A percentile compares a stretch with the other conserved stretches of the same genome.
Conservation (phyloP, 2,888 invertebrate species). For the Drosophila subsilvestris region DNA sequence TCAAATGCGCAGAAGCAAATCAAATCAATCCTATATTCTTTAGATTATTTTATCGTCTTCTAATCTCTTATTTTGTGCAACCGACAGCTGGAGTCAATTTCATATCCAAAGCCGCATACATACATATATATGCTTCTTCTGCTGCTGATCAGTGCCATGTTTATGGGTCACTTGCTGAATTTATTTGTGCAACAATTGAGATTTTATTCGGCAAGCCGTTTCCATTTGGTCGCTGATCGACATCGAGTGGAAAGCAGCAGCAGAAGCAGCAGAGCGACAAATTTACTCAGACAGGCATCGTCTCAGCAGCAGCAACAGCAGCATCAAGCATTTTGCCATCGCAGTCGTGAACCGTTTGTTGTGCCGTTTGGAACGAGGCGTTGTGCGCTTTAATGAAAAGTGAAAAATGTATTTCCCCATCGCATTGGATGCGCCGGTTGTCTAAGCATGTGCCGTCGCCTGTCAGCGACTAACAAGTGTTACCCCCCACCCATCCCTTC, state of each 20-base stretch:
- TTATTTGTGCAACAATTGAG: conserved; percentile 40
- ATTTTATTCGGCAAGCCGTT: conserved; percentile 12
- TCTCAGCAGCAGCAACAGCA: conserved; percentile 13
- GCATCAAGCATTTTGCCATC: conserved; percentile 2
- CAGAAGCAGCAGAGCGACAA: conserved; percentile 57
- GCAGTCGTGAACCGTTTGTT: conserved; percentile 71
- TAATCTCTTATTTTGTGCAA: too few species aligned
- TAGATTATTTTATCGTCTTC: too few species aligned
- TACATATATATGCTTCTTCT: background rate
- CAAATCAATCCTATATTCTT: too few species aligned
- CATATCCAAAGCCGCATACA: too few species aligned
- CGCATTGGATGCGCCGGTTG: conserved; percentile 59
- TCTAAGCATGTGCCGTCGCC: conserved; percentile 48
- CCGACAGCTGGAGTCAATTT: too few species aligned
- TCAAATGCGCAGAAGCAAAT: too few species aligned
- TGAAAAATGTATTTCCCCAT: conserved; percentile 44
- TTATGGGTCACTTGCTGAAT: conserved; percentile 31
- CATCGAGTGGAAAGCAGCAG: conserved; percentile 30
- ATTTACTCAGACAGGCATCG: conserved; percentile 42
- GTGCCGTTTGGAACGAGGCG: conserved; percentile 68
- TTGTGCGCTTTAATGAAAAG: conserved; percentile 42
- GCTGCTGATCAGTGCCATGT: conserved; percentile 16
- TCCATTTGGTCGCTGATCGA: conserved; percentile 28
- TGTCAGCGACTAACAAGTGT: conserved; percentile 64
- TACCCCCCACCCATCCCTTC: background rate